Base-by-base conservation (phyloP, 2,888 invertebrate species). In the Ecliptopera silaceata region DNA sequence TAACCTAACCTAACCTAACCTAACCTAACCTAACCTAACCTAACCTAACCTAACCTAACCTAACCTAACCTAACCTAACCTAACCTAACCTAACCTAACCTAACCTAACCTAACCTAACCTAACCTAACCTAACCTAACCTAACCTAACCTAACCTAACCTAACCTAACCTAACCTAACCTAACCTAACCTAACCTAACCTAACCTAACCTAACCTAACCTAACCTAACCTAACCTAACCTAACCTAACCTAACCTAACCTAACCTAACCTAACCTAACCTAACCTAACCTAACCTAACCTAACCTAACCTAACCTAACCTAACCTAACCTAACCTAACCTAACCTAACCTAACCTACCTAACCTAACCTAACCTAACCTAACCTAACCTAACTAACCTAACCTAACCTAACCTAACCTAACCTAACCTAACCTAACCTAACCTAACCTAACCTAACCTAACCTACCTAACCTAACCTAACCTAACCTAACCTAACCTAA, bases 401-500 rank as follows among this genome's bases (percentile, higher is more conserved):
- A 22, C 22, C 22, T 22, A 22, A 22, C 22, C 22, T 22, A 22
- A 22, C 22, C 22, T 22, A 22, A 22, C 22, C 43, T 56, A 56
- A 56, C 56, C 50, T 50, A 56, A 56, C 56, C 56, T 56, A 56
- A 56, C 56, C 50, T 50, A 52, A 39, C 22, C 22, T 22, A 22
- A 22, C 22, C 22, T 22, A 22, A 22, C 22, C 38, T 39, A 39
- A 39, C 38, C 38, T 39, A 39, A 41, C 41, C 41, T 41, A 41
- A 41, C 41, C 41, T 41, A 41, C 41, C 41, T 41, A 41, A 41
- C 41, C 41, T 41, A 41, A 41, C 41, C 41, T 22, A 22, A 22
- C 22, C 22, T 22, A 22, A 22, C 39, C 39, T 39, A 38, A 17
- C 32, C 32, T 59, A 63, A 62, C 63, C 62, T 59, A 22, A 45